These are phyloP conservation scores for Ylistrum balloti DNA, from an alignment of 1,140 invertebrate species.

Conservation along the genomic window DNA sequence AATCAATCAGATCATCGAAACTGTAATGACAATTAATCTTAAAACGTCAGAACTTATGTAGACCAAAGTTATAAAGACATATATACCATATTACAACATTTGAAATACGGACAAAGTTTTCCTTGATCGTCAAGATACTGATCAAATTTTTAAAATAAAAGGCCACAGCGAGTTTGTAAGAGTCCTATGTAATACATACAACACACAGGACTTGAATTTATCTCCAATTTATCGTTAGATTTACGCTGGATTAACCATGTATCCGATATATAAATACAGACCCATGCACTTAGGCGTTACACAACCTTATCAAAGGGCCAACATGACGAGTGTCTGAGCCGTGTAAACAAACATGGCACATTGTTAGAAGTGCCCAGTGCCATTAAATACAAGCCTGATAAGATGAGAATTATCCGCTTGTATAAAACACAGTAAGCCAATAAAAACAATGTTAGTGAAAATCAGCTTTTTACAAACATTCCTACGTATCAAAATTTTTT, in stretches of 20 bases:
- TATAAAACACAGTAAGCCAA: background rate
- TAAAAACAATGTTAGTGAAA: background rate
- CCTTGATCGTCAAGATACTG: background rate
- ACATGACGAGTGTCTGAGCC: background rate
- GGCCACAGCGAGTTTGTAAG: background rate
- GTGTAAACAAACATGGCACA: conserved; percentile 10
- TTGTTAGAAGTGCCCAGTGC: conserved; percentile 4
- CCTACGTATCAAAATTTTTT: background rate
- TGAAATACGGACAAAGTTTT: conserved; percentile 6
- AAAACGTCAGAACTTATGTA: background rate
- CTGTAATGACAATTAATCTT: background rate
- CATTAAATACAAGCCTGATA: background rate
- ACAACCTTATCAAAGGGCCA: conserved; percentile 32
- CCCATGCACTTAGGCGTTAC: background rate
- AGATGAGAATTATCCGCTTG: conserved; percentile 23
- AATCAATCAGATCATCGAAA: too few relatives aligned
- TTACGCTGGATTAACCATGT: conserved; percentile 24
- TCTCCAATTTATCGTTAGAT: background rate
- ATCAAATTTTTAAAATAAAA: conserved; percentile 26
- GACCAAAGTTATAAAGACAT: background rate
- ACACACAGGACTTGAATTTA: background rate
- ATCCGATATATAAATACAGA: conserved; percentile 23
- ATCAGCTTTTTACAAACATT: background rate
- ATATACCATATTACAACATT: background rate
- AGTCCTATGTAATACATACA: background rate